A percentile compares a stretch with the other conserved stretches of the same genome.
These are phyloP conservation scores for Galemys pyrenaicus DNA, from an alignment of 2,113 vertebrate genomes.

Conservation along the genomic window DNA sequence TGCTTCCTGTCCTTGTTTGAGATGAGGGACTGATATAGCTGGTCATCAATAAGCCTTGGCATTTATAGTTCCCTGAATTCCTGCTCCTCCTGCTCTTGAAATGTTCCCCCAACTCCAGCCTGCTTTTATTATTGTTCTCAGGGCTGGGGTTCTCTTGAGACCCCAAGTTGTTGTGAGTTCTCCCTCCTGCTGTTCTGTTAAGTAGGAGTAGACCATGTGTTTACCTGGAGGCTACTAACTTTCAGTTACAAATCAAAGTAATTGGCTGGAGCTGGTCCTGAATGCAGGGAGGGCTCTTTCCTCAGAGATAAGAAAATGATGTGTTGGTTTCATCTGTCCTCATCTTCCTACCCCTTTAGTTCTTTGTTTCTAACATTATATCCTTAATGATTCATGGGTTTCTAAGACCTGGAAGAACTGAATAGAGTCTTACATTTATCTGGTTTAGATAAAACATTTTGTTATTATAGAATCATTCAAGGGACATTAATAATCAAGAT, in stretches of 20 bases:
- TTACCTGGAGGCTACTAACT: background rate
- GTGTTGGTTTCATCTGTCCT: background rate
- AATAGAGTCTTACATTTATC: conserved; percentile 42
- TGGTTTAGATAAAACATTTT: conserved; percentile 17
- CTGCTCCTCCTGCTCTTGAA: background rate
- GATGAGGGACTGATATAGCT: background rate
- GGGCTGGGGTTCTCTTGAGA: background rate
- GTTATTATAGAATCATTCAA: conserved; percentile 82
- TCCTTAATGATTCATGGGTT: conserved; percentile 55
- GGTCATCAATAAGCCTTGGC: background rate
- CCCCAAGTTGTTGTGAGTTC: background rate
- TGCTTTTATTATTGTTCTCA: background rate
- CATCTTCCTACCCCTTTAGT: background rate
- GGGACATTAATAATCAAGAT: conserved; percentile 81
- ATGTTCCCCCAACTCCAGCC: background rate
- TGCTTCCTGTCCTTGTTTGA: conserved; percentile 3
- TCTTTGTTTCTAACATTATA: background rate
- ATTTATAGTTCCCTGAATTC: background rate
- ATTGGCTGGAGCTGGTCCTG: conserved; percentile 38
- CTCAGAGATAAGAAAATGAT: conserved; percentile 36
- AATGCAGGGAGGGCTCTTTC: background rate
- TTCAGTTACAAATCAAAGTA: conserved; percentile 63
- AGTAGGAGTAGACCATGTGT: background rate
- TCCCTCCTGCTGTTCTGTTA: background rate
- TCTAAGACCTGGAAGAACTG: background rate